Evolutionary conservation across 2,888 invertebrate genomes (phyloP), one percentile per base, ranked within the genome.

Genomic region (Atrina japonica): DNA sequence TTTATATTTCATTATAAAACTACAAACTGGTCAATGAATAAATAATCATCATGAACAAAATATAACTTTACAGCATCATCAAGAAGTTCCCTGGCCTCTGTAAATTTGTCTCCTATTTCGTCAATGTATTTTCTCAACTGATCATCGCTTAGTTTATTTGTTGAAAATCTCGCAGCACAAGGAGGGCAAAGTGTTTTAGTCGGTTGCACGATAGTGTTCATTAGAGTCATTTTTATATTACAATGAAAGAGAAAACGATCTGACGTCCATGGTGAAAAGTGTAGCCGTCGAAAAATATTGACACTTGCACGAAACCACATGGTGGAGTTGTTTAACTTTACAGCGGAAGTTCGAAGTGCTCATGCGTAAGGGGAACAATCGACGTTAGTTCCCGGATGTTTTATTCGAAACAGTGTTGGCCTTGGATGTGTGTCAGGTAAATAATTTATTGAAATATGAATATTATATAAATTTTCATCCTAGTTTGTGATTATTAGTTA

Each of bases 11-110:
- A n/a, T n/a, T n/a, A n/a, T n/a, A n/a, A n/a, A n/a, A n/a, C n/a
- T n/a, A n/a, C n/a, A n/a, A n/a, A n/a, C n/a, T n/a, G n/a, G n/a
- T n/a, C n/a, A n/a, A n/a, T n/a, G n/a, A n/a, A n/a, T n/a, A n/a
- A n/a, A n/a, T n/a, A n/a, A n/a, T n/a, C n/a, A n/a, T n/a, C n/a
- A n/a, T n/a, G n/a, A n/a, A n/a, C n/a, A n/a, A n/a, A n/a, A n/a
- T n/a, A n/a, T n/a, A n/a, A n/a, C n/a, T n/a, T 71, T 77, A 85
- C 85, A 52, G 83, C 83, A 80, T 83, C 83, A 43, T 75, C 75
- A 52, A 85, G 60, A 5, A 83, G 67, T 61, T 85, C 85, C 45
- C 82, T 73, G 27, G 85, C 85, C 55, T 85, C 83, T 47, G 73
- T 68, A 61, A 83, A 83, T 61, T 78, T 77, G 53, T 82, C 81